Evolutionary conservation across 2,888 invertebrate species (phyloP), one percentile per base, ranked within the genome.

Genomic region (Linyphia triangularis): DNA sequence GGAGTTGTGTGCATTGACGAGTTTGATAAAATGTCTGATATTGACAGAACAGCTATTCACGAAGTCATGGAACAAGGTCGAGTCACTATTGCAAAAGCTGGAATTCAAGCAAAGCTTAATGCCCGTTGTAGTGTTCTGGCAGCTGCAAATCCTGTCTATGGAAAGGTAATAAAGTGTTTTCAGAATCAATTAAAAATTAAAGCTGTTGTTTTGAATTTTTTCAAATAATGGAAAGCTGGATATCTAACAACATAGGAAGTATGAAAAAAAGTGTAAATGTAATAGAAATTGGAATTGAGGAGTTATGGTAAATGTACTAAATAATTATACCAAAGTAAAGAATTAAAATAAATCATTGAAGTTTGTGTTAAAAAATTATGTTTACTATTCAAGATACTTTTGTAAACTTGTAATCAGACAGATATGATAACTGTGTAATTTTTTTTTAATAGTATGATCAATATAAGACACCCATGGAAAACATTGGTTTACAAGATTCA

Each of bases 381-480:
- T n/a, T n/a, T n/a, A n/a, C n/a, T n/a, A n/a, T n/a, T n/a, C n/a
- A n/a, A n/a, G n/a, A n/a, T n/a, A n/a, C n/a, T n/a, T n/a, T n/a
- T n/a, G n/a, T n/a, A n/a, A n/a, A n/a, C n/a, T n/a, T n/a, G n/a
- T n/a, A n/a, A n/a, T n/a, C n/a, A n/a, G n/a, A n/a, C n/a, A n/a
- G n/a, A n/a, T n/a, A n/a, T n/a, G n/a, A n/a, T 33, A 33, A 67
- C 4, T 22, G 1, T 85, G 65, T 72, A 22, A 77, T 51, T 65
- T 59, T 57, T 19, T 73, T 72, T 88, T 61, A n/a, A n/a, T 93
- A 98, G 96, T 99, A 99, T 92, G 98, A 99, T 93, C 98, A 98
- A 92, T 99, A 98, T 93, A 99, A 99, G 94, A 97, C 98, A 0
- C 99, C 99, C 0, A 99, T 99, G 99, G 99, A 99, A 93, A 99